phyloP scores from a whole-genome alignment of 1,140 invertebrate genomes.

The Drosophila albomicans region DNA sequence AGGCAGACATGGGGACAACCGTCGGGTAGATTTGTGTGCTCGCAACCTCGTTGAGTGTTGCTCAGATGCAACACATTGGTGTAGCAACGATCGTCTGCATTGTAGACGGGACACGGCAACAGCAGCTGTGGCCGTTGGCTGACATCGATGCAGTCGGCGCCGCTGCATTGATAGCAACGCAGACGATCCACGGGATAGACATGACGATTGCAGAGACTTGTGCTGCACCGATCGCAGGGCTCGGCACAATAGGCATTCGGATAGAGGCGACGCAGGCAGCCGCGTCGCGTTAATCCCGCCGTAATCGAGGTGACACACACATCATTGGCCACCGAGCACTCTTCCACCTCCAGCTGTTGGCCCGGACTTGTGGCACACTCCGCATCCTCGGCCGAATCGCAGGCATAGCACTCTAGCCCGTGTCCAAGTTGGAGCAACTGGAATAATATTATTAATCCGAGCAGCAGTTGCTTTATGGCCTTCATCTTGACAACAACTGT shows the following conservation, averaged over 20 bases:
- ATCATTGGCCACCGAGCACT: slow-evolving; percentile 50
- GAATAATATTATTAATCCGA: not conserved
- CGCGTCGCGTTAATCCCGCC: slow-evolving; percentile 68
- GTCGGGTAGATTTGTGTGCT: slow-evolving; percentile 53
- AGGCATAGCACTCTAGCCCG: slow-evolving; percentile 71
- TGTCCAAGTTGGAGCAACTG: slow-evolving; percentile 5
- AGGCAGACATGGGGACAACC: slow-evolving; percentile 72
- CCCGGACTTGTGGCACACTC: slow-evolving; percentile 75
- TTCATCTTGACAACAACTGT: slow-evolving; percentile 11
- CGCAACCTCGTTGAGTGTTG: slow-evolving; percentile 73
- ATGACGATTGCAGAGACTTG: slow-evolving; percentile 72
- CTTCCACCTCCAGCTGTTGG: slow-evolving; percentile 74
- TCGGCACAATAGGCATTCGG: slow-evolving; percentile 70
- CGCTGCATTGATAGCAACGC: slow-evolving; percentile 75
- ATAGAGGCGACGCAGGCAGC: slow-evolving; percentile 62
- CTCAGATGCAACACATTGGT: slow-evolving; percentile 65
- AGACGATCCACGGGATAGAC: slow-evolving; percentile 67
- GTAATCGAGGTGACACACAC: slow-evolving; percentile 70
- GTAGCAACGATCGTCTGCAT: slow-evolving; percentile 67
- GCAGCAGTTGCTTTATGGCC: not conserved
- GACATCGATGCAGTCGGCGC: slow-evolving; percentile 70
- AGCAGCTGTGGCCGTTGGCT: slow-evolving; percentile 40
- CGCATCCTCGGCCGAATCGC: slow-evolving; percentile 67
- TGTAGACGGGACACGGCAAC: slow-evolving; percentile 69
- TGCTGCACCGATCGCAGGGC: slow-evolving; percentile 68